Evolutionary conservation across 2,888 invertebrate genomes (phyloP).

Genomic region (Campopleginae sp.): DNA sequence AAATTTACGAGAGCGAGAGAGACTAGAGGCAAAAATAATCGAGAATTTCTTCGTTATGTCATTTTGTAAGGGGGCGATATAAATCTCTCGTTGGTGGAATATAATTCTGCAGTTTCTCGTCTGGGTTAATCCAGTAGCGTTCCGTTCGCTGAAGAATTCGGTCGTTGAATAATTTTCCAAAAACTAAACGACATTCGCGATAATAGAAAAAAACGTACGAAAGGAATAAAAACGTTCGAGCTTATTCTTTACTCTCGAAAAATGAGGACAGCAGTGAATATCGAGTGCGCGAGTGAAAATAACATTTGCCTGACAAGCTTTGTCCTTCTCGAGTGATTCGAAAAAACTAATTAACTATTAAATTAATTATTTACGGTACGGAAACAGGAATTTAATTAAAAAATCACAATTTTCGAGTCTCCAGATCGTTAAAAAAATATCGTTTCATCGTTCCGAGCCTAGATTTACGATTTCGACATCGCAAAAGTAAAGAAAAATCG

Average conservation of each 20-base stretch:
- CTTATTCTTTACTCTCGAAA: slow-evolving; percentile 12
- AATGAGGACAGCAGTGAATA: slow-evolving; percentile 36
- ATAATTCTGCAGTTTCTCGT: slow-evolving; percentile 39
- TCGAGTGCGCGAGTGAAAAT: slow-evolving; percentile 1
- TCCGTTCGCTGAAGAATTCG: slow-evolving; percentile 23
- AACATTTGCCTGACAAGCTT: not conserved
- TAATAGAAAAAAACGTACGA: not conserved
- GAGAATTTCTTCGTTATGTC: slow-evolving; percentile 53
- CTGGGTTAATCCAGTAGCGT: slow-evolving; percentile 50
- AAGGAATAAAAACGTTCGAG: not conserved
- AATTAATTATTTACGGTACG: slow-evolving; percentile 20
- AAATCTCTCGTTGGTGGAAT: slow-evolving; percentile 46
- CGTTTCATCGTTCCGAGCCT: no score
- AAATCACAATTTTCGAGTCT: not conserved
- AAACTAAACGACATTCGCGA: not conserved
- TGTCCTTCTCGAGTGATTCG: slow-evolving; percentile 6
- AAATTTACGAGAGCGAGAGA: not conserved
- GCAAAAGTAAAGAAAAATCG: no score
- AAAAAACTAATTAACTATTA: not conserved
- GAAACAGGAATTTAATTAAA: not conserved
- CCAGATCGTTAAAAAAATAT: no score
- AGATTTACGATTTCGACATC: no score
- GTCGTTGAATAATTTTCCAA: not conserved
- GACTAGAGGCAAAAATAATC: slow-evolving; percentile 19
- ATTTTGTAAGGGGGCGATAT: slow-evolving; percentile 40